phyloP scores from a whole-genome alignment of 2,797 vertebrate species.

The Buceros bicornis region DNA sequence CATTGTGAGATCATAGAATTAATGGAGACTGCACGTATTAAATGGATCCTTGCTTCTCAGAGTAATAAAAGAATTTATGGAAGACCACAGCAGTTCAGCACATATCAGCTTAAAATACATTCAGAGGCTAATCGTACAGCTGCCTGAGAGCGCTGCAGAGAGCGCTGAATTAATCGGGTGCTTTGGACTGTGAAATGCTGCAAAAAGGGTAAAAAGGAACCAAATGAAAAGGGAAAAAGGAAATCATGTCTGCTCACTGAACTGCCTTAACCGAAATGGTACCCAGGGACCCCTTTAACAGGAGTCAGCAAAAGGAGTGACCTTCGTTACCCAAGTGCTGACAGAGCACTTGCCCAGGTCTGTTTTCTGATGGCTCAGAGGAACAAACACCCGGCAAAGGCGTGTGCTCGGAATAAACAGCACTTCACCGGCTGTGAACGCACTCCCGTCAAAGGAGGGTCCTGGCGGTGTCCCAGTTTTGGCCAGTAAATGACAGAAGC shows the following conservation, averaged over 20 bases:
- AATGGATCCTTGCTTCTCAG: background rate
- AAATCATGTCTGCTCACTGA: background rate
- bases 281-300: conserved; percentile 2
- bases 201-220: background rate
- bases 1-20: background rate
- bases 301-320: conserved; percentile 46
- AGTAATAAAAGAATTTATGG: background rate
- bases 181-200: background rate
- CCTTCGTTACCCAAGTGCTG: conserved; percentile 46
- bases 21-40: background rate
- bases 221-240: background rate
- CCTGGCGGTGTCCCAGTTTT: background rate
- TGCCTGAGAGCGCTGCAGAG: background rate
- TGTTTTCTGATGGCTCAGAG: background rate
- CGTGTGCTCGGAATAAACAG: background rate
- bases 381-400: background rate
- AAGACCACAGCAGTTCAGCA: background rate
- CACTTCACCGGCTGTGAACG: background rate
- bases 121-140: background rate
- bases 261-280: background rate
- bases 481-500: background rate
- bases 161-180: conserved; percentile 25
- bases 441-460: background rate
- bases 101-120: background rate
- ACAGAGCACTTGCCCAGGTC: background rate